Evolutionary conservation across 1,140 invertebrate genomes (phyloP), one percentile per base, ranked within the genome.

Genomic region (Coelopa frigida): DNA sequence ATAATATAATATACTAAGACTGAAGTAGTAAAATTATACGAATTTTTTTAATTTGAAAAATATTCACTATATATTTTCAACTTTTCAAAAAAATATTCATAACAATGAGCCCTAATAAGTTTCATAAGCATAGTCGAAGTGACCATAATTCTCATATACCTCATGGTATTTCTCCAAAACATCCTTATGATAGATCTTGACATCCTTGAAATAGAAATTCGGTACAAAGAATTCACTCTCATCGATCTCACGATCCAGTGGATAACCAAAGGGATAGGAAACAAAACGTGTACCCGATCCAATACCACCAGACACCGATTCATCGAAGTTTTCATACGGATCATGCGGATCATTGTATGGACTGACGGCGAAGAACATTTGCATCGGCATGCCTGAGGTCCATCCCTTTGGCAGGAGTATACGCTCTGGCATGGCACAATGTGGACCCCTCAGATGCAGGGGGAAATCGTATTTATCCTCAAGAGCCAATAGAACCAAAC

Each of bases 111-210:
- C n/a, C n/a, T n/a, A n/a, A n/a, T n/a, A n/a, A n/a, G n/a, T n/a
- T n/a, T n/a, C n/a, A n/a, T n/a, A n/a, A n/a, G n/a, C n/a, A n/a
- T n/a, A n/a, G n/a, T n/a, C n/a, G n/a, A n/a, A n/a, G n/a, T n/a
- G n/a, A n/a, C n/a, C n/a, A n/a, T n/a, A n/a, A n/a, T n/a, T n/a
- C n/a, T n/a, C n/a, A n/a, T n/a, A n/a, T n/a, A n/a, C n/a, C n/a
- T n/a, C 20, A 40, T 5, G 21, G 33, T 49, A 44, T 11, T 27
- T 40, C 2, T 29, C 33, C n/a, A 44, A 29, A 2, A 21, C 26
- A 17, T 44, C 22, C 53, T 75, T 77, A 58, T 81, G 77, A 58
- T 73, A 78, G 51, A 82, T 72, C 24, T 70, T 52, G 4, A 83
- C 73, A 50, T 81, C 68, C 49, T 69, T 57, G 58, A 72, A 65